These are phyloP conservation scores for Harpalus rubripes DNA, from an alignment of 2,888 invertebrate genomes.

Conservation along the genomic window DNA sequence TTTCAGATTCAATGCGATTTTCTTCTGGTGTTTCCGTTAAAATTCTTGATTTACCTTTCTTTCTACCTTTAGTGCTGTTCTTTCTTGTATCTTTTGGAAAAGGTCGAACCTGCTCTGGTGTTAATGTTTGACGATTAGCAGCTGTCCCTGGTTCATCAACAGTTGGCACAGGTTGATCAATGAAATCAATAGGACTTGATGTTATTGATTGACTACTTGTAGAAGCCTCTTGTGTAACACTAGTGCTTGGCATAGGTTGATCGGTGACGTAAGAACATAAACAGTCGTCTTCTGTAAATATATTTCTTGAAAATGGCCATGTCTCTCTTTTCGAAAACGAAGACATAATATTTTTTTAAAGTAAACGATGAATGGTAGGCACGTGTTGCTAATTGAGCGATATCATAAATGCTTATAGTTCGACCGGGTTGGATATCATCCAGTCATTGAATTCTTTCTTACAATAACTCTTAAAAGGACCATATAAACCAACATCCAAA, in stretches of 20 bases:
- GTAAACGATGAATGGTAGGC: conserved; percentile 67
- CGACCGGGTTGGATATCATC: conserved; percentile 68
- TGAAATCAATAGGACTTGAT: neutral
- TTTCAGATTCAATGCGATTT: conserved; percentile 18
- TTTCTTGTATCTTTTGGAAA: neutral
- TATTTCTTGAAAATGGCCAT: conserved; percentile 21
- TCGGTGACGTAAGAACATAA: conserved; percentile 30
- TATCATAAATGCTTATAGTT: conserved; percentile 71
- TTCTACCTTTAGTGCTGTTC: conserved; percentile 16
- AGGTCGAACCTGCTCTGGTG: conserved; percentile 35
- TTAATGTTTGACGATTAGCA: neutral
- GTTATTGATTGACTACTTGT: neutral
- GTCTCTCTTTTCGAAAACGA: conserved; percentile 68
- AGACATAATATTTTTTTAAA: conserved; percentile 66
- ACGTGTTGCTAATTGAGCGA: conserved; percentile 64
- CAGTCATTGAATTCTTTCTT: conserved; percentile 71
- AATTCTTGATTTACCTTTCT: conserved; percentile 15
- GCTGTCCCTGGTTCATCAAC: neutral
- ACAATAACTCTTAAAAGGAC: conserved; percentile 72
- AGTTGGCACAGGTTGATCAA: neutral
- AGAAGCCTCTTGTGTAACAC: neutral
- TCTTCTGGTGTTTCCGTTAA: conserved; percentile 35
- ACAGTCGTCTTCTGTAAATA: conserved; percentile 25
- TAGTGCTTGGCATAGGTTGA: neutral
- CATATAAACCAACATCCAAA: conserved; percentile 68